Base-by-base conservation (phyloP, 2,888 invertebrate species). In the Ennomos quercinarius region DNA sequence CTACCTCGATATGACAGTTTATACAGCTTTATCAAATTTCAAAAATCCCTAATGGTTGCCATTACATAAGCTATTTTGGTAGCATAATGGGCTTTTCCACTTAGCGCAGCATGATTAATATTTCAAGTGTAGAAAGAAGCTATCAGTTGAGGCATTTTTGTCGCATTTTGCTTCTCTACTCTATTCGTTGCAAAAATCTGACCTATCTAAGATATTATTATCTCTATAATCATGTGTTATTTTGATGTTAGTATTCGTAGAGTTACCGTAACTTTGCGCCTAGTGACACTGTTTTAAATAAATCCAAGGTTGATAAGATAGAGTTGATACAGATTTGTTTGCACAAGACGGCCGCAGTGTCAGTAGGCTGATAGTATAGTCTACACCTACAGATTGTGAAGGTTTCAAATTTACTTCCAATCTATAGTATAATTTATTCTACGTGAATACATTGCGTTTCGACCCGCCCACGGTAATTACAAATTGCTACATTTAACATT, bases 301-400 rank as follows among this genome's bases (percentile, higher is more conserved):
- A 81, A 83, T 80, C 38, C 80, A 83, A 83, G 80, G 78, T 80
- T 83, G 81, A 84, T 83, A 83, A 86, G 84, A 86, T 83, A 83
- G 76, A 73, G 72, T 69, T 71, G 72, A 74, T 77, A 71, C 61
- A 74, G 74, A 76, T 72, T 77, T 78, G 74, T 77, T 72, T 65
- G 70, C 70, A 65, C 66, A 71, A 79, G 74, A 65, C n/a, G n/a
- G n/a, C 71, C 60, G 48, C 55, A 69, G 64, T 71, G 70, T 68
- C 66, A 64, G 66, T 62, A 69, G 46, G 48, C 67, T 64, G 72
- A 76, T 72, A 77, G 47, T 54, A 58, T 46, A 37, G 10, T 38
- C 42, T 17, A 17, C n/a, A 2, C 17, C 42, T 17, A 17, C n/a
- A 2, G 8, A 10, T n/a, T 47, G 40, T 38, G 9, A 39, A 40